Evolutionary conservation across 2,797 vertebrate species (phyloP).

Genomic region (Malacoraja senta): DNA sequence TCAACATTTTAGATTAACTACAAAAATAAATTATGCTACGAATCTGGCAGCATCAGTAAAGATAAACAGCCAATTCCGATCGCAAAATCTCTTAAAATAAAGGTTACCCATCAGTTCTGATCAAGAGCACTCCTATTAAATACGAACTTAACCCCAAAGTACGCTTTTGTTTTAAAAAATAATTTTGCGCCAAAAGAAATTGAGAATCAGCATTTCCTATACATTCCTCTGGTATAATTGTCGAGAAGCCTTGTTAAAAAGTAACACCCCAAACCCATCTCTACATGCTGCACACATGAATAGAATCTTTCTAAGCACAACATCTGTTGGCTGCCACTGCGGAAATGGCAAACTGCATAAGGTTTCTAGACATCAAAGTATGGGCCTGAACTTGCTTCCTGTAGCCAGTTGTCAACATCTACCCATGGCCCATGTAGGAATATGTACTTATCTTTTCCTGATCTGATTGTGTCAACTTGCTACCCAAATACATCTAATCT

Average conservation of each 20-base stretch:
- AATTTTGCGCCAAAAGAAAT: neutral
- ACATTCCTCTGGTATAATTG: neutral
- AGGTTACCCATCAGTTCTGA: neutral
- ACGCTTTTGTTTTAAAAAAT: neutral
- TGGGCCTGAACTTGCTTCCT: too few species aligned
- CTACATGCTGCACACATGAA: neutral
- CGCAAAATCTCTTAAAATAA: neutral
- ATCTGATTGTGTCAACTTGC: too few species aligned
- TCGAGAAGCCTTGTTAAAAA: neutral
- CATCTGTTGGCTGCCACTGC: neutral
- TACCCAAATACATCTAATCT: too few species aligned
- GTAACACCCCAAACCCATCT: neutral
- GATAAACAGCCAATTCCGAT: neutral
- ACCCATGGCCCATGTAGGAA: too few species aligned
- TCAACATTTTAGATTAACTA: neutral
- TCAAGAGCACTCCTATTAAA: neutral
- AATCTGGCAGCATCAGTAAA: neutral
- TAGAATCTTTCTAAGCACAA: neutral
- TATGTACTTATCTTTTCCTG: too few species aligned
- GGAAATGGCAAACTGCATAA: neutral
- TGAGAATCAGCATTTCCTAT: neutral
- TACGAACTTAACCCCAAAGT: neutral
- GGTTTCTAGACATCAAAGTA: neutral
- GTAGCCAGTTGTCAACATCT: too few species aligned
- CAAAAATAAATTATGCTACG: neutral